Conservation (phyloP, 2,113 vertebrate species). For the Phycodurus eques region DNA sequence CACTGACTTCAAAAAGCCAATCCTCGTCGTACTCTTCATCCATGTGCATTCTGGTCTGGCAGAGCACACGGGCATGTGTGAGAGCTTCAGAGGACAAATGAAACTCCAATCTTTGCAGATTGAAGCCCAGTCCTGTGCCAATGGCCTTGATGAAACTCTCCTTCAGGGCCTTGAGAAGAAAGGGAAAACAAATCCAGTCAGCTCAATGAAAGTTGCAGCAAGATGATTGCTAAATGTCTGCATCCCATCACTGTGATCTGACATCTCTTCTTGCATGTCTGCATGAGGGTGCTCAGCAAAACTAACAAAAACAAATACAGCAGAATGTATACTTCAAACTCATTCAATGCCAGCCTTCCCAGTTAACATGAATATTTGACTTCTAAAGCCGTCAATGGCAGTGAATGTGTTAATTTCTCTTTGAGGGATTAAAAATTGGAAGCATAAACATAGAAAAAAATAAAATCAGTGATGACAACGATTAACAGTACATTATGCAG, state of each 20-base stretch:
- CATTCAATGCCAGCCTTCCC: background rate
- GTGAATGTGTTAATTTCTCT: background rate
- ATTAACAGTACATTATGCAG: background rate
- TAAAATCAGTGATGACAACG: background rate
- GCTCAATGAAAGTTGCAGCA: background rate
- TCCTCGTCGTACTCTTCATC: constrained; percentile 77
- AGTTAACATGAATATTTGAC: too few relatives aligned
- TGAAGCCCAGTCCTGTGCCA: constrained; percentile 89
- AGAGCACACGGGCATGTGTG: constrained; percentile 73
- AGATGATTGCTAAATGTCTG: constrained; percentile 1
- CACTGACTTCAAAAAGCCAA: constrained; percentile 74
- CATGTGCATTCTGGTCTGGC: constrained; percentile 83
- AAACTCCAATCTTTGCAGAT: constrained; percentile 90
- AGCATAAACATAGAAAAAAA: background rate
- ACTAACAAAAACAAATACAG: background rate
- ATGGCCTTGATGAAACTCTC: constrained; percentile 97
- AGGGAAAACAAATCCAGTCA: constrained; percentile 14
- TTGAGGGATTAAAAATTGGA: background rate
- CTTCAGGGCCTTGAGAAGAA: constrained; percentile 81
- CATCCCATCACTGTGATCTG: constrained; percentile 9
- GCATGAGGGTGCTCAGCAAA: background rate
- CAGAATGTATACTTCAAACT: background rate
- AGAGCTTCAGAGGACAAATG: constrained; percentile 78
- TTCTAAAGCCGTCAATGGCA: too few relatives aligned
- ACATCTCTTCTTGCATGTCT: background rate